Base-by-base conservation (phyloP, 2,113 vertebrate species). In the Strix aluco region DNA sequence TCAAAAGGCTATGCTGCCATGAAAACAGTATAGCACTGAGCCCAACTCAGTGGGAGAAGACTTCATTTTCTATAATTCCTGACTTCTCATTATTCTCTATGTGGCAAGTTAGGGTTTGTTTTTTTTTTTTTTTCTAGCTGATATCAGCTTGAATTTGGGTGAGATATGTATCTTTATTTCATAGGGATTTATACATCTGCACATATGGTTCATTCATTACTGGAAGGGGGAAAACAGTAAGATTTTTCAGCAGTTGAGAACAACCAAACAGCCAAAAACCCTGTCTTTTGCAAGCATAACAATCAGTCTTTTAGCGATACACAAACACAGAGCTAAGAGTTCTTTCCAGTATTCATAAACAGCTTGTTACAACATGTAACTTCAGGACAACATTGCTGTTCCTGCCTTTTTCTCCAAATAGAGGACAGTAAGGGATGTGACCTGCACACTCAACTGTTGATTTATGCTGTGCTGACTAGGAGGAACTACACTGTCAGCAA, bases 401-500 rank as follows among this genome's bases (percentile, higher is more conserved):
- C 8, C 46, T 63, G n/a, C 44, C 66, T 88, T 94, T 63, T 91
- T 36, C 27, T 84, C 46, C 63, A 70, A 81, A 51, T 5, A 88
- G 66, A 88, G 49, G 61, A 77, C 49, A 80, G 62, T 29, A 57
- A 80, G 54, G 36, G 62, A 92, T 75, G 66, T 82, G 86, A 91
- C 51, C 42, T 80, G 82, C 86, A 86, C 30, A 5, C 47, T 74
- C 29, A 86, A 25, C 21, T 70, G 26, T 75, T 92, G 92, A 88
- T 88, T 92, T 94, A 62, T 47, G 47, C 71, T 85, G 78, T 57
- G 62, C 88, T 86, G 82, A 79, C 78, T 71, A 32, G 66, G 47
- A 94, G 90, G 71, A 93, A 51, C 92, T 88, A 86, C 73, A 69
- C 57, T 75, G 77, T 65, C 91, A 92, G 91, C 78, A 96, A 80